Evolutionary conservation across 2,888 invertebrate genomes (phyloP).

Genomic region (Melitaea athalia): DNA sequence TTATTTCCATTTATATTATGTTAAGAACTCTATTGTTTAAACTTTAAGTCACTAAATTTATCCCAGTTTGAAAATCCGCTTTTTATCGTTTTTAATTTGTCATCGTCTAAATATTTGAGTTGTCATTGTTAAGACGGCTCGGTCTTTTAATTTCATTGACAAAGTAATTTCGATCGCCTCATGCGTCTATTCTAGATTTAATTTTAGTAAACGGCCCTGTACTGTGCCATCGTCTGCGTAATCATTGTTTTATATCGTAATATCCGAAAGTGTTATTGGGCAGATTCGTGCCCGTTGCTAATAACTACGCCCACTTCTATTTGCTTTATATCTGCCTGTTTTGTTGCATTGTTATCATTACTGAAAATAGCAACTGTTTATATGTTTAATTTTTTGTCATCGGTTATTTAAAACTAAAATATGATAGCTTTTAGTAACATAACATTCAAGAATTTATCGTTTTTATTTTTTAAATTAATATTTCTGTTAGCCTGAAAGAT

Average conservation of each 20-base stretch:
- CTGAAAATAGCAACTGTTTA: background rate
- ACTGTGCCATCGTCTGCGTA: slow-evolving; percentile 11
- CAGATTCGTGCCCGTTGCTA: slow-evolving; percentile 8
- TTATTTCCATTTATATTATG: too few species aligned
- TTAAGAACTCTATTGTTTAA: too few species aligned
- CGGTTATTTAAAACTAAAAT: too few species aligned
- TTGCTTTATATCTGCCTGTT: slow-evolving; percentile 14
- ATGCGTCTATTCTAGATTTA: background rate
- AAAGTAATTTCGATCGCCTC: background rate
- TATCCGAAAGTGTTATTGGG: slow-evolving; percentile 28
- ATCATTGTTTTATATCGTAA: slow-evolving; percentile 36
- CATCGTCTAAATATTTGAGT: too few species aligned
- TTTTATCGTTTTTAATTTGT: too few species aligned
- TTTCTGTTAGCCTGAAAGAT: too few species aligned
- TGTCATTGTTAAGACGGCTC: background rate
- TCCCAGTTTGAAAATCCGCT: too few species aligned
- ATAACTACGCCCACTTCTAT: slow-evolving; percentile 19
- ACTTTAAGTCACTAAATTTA: too few species aligned
- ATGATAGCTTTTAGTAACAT: too few species aligned
- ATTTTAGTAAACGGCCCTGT: slow-evolving; percentile 11
- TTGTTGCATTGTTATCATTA: slow-evolving; percentile 5
- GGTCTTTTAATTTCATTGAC: background rate
- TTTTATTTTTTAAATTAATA: too few species aligned
- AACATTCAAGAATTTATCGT: too few species aligned
- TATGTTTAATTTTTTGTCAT: too few species aligned